phyloP scores from a whole-genome alignment of 2,797 vertebrate species.

The Chaetodon trifasciatus region DNA sequence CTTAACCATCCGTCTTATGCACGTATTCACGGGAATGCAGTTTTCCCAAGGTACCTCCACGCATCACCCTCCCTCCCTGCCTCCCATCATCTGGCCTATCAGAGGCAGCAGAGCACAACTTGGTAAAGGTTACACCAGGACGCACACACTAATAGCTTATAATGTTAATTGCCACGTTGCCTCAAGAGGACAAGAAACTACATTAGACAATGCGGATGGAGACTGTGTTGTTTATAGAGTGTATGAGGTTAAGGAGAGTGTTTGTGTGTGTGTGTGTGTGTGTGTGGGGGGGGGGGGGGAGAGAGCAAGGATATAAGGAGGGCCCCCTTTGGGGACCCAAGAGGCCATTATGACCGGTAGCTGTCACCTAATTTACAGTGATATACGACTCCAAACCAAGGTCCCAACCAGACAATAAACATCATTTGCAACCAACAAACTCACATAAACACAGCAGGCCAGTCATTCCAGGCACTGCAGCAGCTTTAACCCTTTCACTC shows the following conservation, averaged over 20 bases:
- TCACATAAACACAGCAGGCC: slow-evolving; percentile 49
- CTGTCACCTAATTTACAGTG: slow-evolving; percentile 65
- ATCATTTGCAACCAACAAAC: slow-evolving; percentile 35
- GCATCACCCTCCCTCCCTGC: neutral
- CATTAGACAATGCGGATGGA: slow-evolving; percentile 62
- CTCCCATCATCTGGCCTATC: slow-evolving; percentile 46
- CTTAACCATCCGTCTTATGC: slow-evolving; percentile 17
- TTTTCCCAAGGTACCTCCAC: slow-evolving; percentile 23
- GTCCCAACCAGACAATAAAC: slow-evolving; percentile 63
- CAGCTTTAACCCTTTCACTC: slow-evolving; percentile 37
- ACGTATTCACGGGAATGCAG: slow-evolving; percentile 1
- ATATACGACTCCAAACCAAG: slow-evolving; percentile 48
- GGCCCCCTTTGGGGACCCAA: slow-evolving; percentile 20
- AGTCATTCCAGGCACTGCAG: slow-evolving; percentile 22
- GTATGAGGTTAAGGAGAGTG: slow-evolving; percentile 12
- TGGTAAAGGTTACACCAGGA: slow-evolving; percentile 73
- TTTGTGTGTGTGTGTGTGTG: slow-evolving; percentile 26
- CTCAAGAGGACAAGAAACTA: slow-evolving; percentile 57
- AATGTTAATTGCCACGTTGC: slow-evolving; percentile 63
- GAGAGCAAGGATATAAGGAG: neutral
- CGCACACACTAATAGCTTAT: slow-evolving; percentile 58
- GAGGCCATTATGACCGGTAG: slow-evolving; percentile 48
- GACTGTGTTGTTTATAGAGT: slow-evolving; percentile 51
- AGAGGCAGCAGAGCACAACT: slow-evolving; percentile 53
- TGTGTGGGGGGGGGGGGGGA: neutral